Conservation (phyloP, 1,140 invertebrate species). For the Lycorma delicatula region DNA sequence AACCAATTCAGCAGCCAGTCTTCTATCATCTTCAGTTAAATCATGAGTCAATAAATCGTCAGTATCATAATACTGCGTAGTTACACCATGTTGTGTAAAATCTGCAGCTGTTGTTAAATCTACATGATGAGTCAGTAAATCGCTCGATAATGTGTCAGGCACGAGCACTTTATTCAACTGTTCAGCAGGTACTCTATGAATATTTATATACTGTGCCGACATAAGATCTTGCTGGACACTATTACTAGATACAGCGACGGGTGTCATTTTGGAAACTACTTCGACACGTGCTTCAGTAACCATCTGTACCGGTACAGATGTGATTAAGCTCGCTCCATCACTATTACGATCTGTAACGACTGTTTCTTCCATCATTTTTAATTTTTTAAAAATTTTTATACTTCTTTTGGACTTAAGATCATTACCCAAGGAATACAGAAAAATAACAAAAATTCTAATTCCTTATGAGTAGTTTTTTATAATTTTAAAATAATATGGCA, state of each 20-base stretch:
- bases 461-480: too few relatives aligned
- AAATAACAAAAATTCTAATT: too few relatives aligned
- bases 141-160: slow-evolving; percentile 37
- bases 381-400: too few relatives aligned
- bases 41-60: slow-evolving; percentile 40
- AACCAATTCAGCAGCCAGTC: slow-evolving; percentile 42
- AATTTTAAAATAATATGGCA: too few relatives aligned
- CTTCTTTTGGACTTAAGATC: too few relatives aligned
- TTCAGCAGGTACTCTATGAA: slow-evolving; percentile 40
- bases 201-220: slow-evolving; percentile 40
- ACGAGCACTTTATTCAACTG: slow-evolving; percentile 38
- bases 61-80: slow-evolving; percentile 41
- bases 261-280: neutral
- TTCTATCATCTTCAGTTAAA: slow-evolving; percentile 43
- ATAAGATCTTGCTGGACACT: neutral
- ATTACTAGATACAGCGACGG: neutral
- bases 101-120: slow-evolving; percentile 41
- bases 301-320: neutral
- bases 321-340: slow-evolving; percentile 18
- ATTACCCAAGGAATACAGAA: too few relatives aligned
- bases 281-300: neutral
- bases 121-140: slow-evolving; percentile 40
- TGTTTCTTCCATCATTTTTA: neutral
- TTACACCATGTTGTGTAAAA: slow-evolving; percentile 34
- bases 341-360: slow-evolving; percentile 9